These are phyloP conservation scores for Achatina immaculata DNA, from an alignment of 1,140 invertebrate genomes.

Conservation along the genomic window DNA sequence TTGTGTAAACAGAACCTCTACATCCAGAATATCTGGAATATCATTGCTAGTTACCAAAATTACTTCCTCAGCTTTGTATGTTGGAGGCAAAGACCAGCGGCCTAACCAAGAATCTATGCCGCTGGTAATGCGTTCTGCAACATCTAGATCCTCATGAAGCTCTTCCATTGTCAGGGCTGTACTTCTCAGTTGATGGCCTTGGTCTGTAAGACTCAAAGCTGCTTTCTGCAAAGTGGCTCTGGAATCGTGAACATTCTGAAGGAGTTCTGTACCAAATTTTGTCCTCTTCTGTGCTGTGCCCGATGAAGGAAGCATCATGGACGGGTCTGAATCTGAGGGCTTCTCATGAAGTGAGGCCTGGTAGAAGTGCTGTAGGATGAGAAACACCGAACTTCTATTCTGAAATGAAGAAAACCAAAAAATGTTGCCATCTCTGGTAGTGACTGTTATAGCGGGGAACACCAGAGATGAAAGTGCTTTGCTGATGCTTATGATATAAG, in stretches of 20 bases:
- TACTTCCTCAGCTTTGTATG: not conserved
- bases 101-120: conserved; percentile 26
- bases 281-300: conserved; percentile 9
- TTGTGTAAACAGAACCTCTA: conserved; percentile 14
- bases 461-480: conserved; percentile 21
- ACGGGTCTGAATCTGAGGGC: not conserved
- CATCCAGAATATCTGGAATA: conserved; percentile 19
- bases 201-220: conserved; percentile 1
- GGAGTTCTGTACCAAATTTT: conserved; percentile 10
- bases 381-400: conserved; percentile 20
- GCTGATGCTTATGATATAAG: conserved; percentile 17
- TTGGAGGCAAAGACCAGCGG: conserved; percentile 14
- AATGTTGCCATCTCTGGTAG: not conserved
- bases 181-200: conserved; percentile 27
- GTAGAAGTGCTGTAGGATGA: conserved; percentile 21
- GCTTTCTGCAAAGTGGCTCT: conserved; percentile 12
- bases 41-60: conserved; percentile 27
- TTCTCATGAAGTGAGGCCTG: conserved; percentile 1
- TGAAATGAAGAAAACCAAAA: conserved; percentile 31
- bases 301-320: not conserved
- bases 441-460: conserved; percentile 24
- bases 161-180: conserved; percentile 8
- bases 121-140: conserved; percentile 27
- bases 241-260: conserved; percentile 29
- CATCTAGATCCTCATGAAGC: conserved; percentile 22